Percentiles rank a stretch among this genome's conserved stretches.
Conservation (phyloP, 1,140 invertebrate species). For the Ceratosolen fusciceps region DNA sequence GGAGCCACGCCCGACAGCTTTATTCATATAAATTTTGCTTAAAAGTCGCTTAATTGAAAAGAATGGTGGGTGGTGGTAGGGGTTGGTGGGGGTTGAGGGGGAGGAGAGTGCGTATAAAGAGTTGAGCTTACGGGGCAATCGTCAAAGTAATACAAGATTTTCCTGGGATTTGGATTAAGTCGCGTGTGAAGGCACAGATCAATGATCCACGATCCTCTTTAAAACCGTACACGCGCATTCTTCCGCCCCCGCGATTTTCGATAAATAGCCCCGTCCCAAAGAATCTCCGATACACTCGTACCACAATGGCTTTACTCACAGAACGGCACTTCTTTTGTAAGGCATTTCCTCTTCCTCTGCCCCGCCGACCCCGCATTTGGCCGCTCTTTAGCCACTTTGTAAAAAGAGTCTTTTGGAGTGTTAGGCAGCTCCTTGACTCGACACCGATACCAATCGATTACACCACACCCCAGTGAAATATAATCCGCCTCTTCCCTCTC, state of each 20-base stretch:
- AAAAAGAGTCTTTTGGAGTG: conserved; percentile 49
- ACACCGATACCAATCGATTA: conserved; percentile 39
- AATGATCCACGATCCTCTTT: conserved; percentile 54
- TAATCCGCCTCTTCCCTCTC: no score
- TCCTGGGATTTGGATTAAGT: conserved; percentile 55
- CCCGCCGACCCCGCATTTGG: conserved; percentile 28
- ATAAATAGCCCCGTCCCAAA: conserved; percentile 56
- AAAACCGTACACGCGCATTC: conserved; percentile 63
- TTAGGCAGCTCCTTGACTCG: conserved; percentile 36
- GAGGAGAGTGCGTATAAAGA: background rate
- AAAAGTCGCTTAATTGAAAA: no score
- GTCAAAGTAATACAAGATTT: conserved; percentile 56
- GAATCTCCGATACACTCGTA: conserved; percentile 40
- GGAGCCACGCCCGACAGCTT: no score
- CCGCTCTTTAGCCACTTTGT: conserved; percentile 11
- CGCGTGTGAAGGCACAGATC: conserved; percentile 62
- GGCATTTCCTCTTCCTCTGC: conserved; percentile 47
- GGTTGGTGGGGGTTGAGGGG: no score
- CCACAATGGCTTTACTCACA: conserved; percentile 7
- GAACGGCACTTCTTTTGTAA: conserved; percentile 56
- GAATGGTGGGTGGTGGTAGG: no score
- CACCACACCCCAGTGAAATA: background rate
- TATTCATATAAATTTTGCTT: no score
- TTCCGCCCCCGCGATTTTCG: conserved; percentile 59
- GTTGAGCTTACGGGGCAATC: background rate